Evolutionary conservation across 2,113 vertebrate genomes (phyloP), one percentile per base, ranked within the genome.

Genomic region (Muntiacus reevesi): DNA sequence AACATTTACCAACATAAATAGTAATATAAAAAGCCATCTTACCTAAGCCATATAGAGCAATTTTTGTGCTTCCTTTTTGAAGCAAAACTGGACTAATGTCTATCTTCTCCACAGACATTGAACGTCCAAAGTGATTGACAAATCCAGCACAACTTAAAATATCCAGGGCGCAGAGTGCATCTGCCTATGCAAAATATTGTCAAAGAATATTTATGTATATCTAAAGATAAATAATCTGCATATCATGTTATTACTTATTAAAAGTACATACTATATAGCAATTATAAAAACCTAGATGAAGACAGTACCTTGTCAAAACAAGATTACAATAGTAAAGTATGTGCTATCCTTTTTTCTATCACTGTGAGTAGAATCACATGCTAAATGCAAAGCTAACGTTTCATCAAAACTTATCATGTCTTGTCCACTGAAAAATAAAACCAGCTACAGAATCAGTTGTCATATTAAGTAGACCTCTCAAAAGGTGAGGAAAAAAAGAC

Each of bases 21-120:
- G 3, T 40, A 76, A 96, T 97, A 94, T 76, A 93, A 95, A 93
- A 95, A 74, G 23, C n/a, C 76, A n/a, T 85, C 99, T 99, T 98
- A 99, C 99, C 99, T 82, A 99, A 99, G 64, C 99, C 99, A 93
- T 99, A 99, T 0, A 99, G 98, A 28, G 99, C 99, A 85, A 99
- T 98, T 98, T 99, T 99, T 92, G 99, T 99, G 94, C 81, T 99
- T 96, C 99, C 99, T 98, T 99, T 99, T 93, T 99, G 99, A 98
- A 99, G 92, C 67, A 99, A 99, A 93, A 99, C 89, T 2, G 99
- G 99, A 98, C 99, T 99, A 89, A 99, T 99, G 96, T 99, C 99
- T 95, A 99, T 99, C 98, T 98, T 99, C 98, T 99, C 99, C 97
- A 99, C 99, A 0, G 99, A 99, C 81, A 98, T 11, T 59, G 99